Percentiles rank a stretch among this genome's conserved stretches.
These are phyloP conservation scores for Lasioglossum malachurum DNA, from an alignment of 2,888 invertebrate genomes.

Conservation along the genomic window DNA sequence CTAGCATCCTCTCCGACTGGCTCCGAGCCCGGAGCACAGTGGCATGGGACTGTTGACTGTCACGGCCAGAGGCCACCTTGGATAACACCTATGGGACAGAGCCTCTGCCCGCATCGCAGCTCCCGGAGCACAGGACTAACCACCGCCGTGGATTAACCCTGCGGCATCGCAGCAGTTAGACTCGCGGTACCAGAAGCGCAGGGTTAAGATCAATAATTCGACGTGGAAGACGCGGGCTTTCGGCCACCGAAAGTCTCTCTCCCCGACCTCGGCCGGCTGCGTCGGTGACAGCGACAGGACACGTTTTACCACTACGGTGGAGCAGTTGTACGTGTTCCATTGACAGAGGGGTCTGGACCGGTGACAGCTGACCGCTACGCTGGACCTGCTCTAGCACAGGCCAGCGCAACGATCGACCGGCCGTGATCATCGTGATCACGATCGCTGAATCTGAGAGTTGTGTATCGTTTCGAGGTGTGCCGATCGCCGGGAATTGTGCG, in stretches of 20 bases:
- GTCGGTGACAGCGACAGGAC: not conserved
- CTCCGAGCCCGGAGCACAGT: not conserved
- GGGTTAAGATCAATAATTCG: constrained; percentile 63
- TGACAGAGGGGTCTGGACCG: not conserved
- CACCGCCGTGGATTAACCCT: constrained; percentile 5
- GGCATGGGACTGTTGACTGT: constrained; percentile 19
- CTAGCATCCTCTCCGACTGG: not conserved
- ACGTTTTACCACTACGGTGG: not conserved
- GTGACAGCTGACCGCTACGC: constrained; percentile 16
- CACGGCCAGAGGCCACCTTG: not conserved
- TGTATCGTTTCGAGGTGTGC: constrained; percentile 37
- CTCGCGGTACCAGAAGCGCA: constrained; percentile 55
- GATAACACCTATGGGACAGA: not conserved
- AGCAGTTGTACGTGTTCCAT: not conserved
- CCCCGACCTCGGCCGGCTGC: constrained; percentile 20
- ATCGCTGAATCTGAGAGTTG: not conserved
- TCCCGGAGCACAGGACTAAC: not conserved
- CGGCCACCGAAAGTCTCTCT: constrained; percentile 33
- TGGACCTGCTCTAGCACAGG: not conserved
- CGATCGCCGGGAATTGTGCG: constrained; percentile 39
- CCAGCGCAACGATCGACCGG: constrained; percentile 7
- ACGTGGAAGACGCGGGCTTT: constrained; percentile 56
- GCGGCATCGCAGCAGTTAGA: constrained; percentile 45
- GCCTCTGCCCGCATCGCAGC: not conserved
- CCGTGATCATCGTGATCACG: not conserved